Conservation (phyloP, 2,888 invertebrate genomes). For the Pammene fasciana region DNA sequence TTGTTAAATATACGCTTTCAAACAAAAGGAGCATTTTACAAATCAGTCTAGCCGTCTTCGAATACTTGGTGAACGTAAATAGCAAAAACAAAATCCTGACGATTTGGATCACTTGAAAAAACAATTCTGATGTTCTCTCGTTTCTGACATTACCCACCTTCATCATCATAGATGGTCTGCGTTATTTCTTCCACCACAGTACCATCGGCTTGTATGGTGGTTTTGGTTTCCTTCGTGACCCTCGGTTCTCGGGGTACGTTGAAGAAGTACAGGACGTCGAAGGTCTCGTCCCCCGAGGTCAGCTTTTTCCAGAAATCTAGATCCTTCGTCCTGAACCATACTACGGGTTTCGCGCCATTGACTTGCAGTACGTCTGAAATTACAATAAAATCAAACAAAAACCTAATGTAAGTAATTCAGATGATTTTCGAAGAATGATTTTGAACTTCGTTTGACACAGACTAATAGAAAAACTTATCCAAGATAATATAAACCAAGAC, state of each 20-base stretch:
- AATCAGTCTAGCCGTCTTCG: too few relatives aligned
- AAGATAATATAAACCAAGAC: too few relatives aligned
- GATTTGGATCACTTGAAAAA: too few relatives aligned
- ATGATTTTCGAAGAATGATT: not conserved
- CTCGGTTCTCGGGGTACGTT: slow-evolving; percentile 51
- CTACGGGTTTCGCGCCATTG: slow-evolving; percentile 9
- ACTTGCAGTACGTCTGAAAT: slow-evolving; percentile 15
- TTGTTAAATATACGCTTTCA: too few relatives aligned
- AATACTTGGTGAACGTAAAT: too few relatives aligned
- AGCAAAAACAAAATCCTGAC: too few relatives aligned
- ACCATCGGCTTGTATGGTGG: slow-evolving; percentile 60
- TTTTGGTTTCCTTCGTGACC: slow-evolving; percentile 54
- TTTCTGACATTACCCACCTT: slow-evolving; percentile 13
- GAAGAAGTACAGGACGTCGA: slow-evolving; percentile 54
- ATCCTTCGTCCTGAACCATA: slow-evolving; percentile 36
- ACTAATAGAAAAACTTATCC: too few relatives aligned
- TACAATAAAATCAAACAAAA: not conserved
- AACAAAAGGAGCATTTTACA: too few relatives aligned
- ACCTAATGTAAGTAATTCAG: not conserved
- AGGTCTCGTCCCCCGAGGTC: slow-evolving; percentile 40
- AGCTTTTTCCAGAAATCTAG: slow-evolving; percentile 49
- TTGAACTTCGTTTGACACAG: too few relatives aligned
- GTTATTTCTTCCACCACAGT: slow-evolving; percentile 56
- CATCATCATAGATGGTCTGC: slow-evolving; percentile 27
- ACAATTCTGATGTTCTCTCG: too few relatives aligned